A percentile compares a stretch with the other conserved stretches of the same genome.
phyloP scores from a whole-genome alignment of 2,113 vertebrate species.

The Anthoscopus minutus region DNA sequence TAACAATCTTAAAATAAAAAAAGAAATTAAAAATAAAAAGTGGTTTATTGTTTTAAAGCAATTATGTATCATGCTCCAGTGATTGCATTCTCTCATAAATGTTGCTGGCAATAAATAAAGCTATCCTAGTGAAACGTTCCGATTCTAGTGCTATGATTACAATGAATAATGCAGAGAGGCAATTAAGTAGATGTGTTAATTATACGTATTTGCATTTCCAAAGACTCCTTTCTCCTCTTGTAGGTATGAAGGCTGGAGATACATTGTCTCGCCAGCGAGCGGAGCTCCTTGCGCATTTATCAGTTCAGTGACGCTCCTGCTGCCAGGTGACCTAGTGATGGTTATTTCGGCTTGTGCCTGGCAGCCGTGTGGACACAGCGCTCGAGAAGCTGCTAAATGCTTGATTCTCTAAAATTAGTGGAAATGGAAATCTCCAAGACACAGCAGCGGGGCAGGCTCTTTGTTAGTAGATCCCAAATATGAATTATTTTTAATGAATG shows the following conservation, averaged over 20 bases:
- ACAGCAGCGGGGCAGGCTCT: background rate
- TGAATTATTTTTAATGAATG: background rate
- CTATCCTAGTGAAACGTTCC: background rate
- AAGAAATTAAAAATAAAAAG: background rate
- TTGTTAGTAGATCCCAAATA: background rate
- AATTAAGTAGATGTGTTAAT: background rate
- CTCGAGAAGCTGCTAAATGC: background rate
- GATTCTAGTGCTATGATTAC: background rate
- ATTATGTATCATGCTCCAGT: background rate
- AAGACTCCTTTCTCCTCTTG: background rate
- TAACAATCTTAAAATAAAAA: background rate
- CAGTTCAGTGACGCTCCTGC: fast-evolving
- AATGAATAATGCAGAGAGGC: background rate
- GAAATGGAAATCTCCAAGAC: background rate
- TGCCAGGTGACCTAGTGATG: background rate
- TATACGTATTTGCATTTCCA: background rate
- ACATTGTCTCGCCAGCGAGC: background rate
- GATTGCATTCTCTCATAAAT: background rate
- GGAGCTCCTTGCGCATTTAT: slow-evolving; percentile 2
- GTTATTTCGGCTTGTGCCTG: background rate
- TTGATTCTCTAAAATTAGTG: background rate
- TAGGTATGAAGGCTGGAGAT: background rate
- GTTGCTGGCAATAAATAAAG: background rate
- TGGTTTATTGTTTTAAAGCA: background rate
- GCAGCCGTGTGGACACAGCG: background rate